Conservation (phyloP, 1,140 invertebrate species). For the Thaumatotibia leucotreta region DNA sequence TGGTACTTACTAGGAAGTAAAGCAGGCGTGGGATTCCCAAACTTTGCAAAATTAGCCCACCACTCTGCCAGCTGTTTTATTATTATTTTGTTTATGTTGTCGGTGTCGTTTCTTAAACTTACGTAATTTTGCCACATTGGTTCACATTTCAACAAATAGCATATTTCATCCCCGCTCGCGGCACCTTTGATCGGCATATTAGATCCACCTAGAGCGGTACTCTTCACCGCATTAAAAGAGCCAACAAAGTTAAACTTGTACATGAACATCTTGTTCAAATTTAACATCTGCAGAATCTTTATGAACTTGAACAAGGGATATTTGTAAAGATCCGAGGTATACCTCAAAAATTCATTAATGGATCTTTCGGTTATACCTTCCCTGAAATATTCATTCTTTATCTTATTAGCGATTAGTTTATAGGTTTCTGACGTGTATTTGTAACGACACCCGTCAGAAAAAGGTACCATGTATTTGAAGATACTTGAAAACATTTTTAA, state of each 20-base stretch:
- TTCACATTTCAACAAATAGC: constrained; percentile 60
- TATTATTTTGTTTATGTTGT: constrained; percentile 45
- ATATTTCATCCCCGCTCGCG: constrained; percentile 60
- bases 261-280: constrained; percentile 35
- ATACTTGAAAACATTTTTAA: constrained; percentile 33
- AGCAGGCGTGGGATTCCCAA: constrained; percentile 53
- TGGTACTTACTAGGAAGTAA: constrained; percentile 24
- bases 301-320: constrained; percentile 60
- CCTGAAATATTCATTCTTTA: constrained; percentile 50
- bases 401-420: constrained; percentile 32
- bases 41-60: constrained; percentile 74
- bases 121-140: constrained; percentile 53
- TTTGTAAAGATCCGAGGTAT: constrained; percentile 45
- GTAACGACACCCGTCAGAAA: constrained; percentile 41
- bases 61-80: constrained; percentile 55
- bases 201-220: constrained; percentile 35
- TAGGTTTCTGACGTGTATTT: constrained; percentile 38
- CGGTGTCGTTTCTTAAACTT: constrained; percentile 32
- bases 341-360: constrained; percentile 40
- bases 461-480: constrained; percentile 60
- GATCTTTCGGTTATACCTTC: constrained; percentile 32
- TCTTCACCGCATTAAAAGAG: constrained; percentile 49
- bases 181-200: constrained; percentile 46
- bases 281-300: constrained; percentile 22
- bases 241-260: constrained; percentile 63